Evolutionary conservation across 2,797 vertebrate species (phyloP).

Genomic region (Salarias fasciatus): DNA sequence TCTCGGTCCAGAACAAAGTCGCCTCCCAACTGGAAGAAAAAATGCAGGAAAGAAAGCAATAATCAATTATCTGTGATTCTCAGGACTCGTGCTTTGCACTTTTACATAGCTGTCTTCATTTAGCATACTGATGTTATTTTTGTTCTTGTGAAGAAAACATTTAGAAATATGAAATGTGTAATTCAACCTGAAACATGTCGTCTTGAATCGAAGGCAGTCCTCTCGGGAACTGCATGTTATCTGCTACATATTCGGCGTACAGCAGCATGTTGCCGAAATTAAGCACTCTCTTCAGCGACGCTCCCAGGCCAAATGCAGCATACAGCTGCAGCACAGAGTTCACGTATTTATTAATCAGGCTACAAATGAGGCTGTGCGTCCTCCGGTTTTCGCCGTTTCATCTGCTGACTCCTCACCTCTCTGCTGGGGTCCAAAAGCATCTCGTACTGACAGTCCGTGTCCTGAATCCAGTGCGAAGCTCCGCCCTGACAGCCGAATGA

Average conservation of each 20-base stretch:
- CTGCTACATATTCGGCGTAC: slow-evolving; percentile 61
- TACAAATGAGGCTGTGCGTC: background rate
- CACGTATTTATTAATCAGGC: background rate
- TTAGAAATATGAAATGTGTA: too few species aligned
- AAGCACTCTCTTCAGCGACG: slow-evolving; percentile 61
- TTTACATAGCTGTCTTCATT: too few species aligned
- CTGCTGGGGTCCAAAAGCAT: slow-evolving; percentile 64
- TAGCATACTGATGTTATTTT: too few species aligned
- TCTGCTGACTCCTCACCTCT: slow-evolving; percentile 47
- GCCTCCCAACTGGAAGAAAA: slow-evolving; percentile 59
- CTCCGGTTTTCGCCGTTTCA: background rate
- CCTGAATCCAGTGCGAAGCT: slow-evolving; percentile 62
- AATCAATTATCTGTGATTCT: too few species aligned
- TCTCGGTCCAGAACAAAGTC: slow-evolving; percentile 64
- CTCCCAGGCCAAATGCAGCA: slow-evolving; percentile 50
- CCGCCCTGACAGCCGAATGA: slow-evolving; percentile 68
- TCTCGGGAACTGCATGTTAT: slow-evolving; percentile 54
- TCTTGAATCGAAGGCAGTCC: slow-evolving; percentile 56
- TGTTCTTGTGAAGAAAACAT: too few species aligned
- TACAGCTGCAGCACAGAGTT: slow-evolving; percentile 48
- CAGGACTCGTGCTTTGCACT: too few species aligned
- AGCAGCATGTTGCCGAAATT: slow-evolving; percentile 66
- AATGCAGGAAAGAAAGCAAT: background rate
- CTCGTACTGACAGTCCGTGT: slow-evolving; percentile 58
- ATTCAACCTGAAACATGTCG: slow-evolving; percentile 69